Evolutionary conservation across 2,797 vertebrate genomes (phyloP), one percentile per base, ranked within the genome.

Genomic region (Fundulus diaphanus): DNA sequence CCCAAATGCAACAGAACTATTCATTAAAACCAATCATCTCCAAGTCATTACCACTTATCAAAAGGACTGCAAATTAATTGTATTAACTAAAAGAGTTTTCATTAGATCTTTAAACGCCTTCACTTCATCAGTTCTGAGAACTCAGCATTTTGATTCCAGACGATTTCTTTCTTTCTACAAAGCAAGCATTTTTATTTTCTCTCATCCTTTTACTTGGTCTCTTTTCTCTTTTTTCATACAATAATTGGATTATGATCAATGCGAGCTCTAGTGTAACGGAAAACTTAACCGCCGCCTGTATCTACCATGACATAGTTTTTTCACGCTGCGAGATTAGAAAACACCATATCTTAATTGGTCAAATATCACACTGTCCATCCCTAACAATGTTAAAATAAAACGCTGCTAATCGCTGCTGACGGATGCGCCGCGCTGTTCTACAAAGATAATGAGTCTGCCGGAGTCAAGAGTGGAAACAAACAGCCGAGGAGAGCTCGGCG

Each of bases 181-280:
- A 89, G 87, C 87, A 81, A 89, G 90, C 15, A 24, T 86, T 91
- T n/a, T 90, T 88, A 80, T 68, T 66, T 35, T 11, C 49, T 37
- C 63, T n/a, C 40, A 49, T 88, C 78, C 73, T 81, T 83, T 82
- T 82, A 83, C 78, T 84, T 78, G 1, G n/a, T 81, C 79, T 76
- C 68, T 76, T 33, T 71, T 74, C 6, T 31, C 20, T 68, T 77
- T 65, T 80, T 80, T 83, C 68, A 80, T 77, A 76, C 85, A 85
- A 93, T 95, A 94, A 95, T 93, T 95, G 92, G 94, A 95, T 96
- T 93, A 94, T 88, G 90, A 94, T 95, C 92, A 91, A 93, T 92
- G 87, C 76, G 3, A 79, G 84, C 88, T 93, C 94, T 93, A 93
- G 92, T 95, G 94, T 93, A 92, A 87, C 78, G 84, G 83, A 90